Percentiles rank a stretch among this genome's conserved stretches.
phyloP scores from a whole-genome alignment of 1,140 invertebrate species.

The Uloborus diversus region DNA sequence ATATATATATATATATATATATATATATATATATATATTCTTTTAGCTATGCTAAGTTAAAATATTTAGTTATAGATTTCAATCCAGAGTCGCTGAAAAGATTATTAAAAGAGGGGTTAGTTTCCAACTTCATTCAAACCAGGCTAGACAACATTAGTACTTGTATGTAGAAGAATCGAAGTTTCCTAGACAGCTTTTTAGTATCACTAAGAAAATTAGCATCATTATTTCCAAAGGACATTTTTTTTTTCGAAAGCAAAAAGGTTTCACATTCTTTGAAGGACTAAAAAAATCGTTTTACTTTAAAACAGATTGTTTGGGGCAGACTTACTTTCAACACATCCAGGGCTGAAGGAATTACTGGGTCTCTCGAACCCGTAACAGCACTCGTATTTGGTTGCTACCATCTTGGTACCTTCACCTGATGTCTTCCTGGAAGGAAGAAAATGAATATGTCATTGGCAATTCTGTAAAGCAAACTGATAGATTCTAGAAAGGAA shows the following conservation, averaged over 20 bases:
- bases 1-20: too few species aligned
- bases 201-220: neutral
- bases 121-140: neutral
- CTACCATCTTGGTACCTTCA: slow-evolving; percentile 66
- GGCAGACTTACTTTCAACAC: slow-evolving; percentile 65
- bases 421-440: slow-evolving; percentile 63
- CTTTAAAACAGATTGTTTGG: neutral
- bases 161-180: neutral
- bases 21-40: too few species aligned
- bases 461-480: slow-evolving; percentile 47
- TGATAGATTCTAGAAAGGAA: slow-evolving; percentile 45
- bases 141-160: neutral
- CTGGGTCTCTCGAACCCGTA: slow-evolving; percentile 69
- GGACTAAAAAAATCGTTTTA: neutral
- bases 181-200: neutral
- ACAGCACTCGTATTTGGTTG: slow-evolving; percentile 72
- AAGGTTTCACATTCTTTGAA: neutral
- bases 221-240: neutral
- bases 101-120: too few species aligned
- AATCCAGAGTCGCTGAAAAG: too few species aligned
- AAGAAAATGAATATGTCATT: slow-evolving; percentile 66
- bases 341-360: slow-evolving; percentile 64
- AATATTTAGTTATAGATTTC: too few species aligned
- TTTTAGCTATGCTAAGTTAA: too few species aligned
- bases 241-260: neutral